These are phyloP conservation scores for Pentalonia nigronervosa DNA, from an alignment of 1,140 invertebrate genomes.

Conservation along the genomic window DNA sequence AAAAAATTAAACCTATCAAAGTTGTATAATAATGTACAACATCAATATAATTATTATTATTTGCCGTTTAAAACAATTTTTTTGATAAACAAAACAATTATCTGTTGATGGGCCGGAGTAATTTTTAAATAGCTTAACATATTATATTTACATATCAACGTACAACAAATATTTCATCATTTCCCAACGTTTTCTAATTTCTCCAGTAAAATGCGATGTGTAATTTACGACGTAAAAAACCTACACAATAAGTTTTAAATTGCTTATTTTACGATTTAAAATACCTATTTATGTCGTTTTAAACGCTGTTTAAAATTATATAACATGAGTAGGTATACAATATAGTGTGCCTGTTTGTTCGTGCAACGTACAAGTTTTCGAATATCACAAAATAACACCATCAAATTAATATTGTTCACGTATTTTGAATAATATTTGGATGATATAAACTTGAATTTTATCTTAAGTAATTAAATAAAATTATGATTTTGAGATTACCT, in stretches of 20 bases:
- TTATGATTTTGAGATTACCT: background rate
- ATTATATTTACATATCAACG: background rate
- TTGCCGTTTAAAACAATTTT: background rate
- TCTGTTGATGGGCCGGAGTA: background rate
- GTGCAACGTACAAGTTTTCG: background rate
- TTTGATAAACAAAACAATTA: background rate
- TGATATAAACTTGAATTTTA: background rate
- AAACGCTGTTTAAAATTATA: background rate
- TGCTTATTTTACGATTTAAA: background rate
- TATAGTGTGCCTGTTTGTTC: background rate
- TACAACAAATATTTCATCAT: background rate
- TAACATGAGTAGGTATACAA: background rate
- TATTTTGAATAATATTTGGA: too few species aligned
- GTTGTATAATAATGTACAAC: background rate
- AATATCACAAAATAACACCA: background rate
- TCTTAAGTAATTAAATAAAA: background rate
- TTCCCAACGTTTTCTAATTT: background rate
- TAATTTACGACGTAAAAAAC: background rate
- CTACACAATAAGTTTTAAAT: background rate
- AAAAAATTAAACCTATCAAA: background rate
- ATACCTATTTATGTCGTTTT: background rate
- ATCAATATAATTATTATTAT: background rate
- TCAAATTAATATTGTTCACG: background rate
- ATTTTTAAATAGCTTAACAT: slow-evolving; percentile 9
- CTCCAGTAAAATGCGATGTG: background rate